Percentiles rank a stretch among this genome's conserved stretches.
These are phyloP conservation scores for Paralichthys olivaceus DNA, from an alignment of 2,113 vertebrate species.

Conservation along the genomic window DNA sequence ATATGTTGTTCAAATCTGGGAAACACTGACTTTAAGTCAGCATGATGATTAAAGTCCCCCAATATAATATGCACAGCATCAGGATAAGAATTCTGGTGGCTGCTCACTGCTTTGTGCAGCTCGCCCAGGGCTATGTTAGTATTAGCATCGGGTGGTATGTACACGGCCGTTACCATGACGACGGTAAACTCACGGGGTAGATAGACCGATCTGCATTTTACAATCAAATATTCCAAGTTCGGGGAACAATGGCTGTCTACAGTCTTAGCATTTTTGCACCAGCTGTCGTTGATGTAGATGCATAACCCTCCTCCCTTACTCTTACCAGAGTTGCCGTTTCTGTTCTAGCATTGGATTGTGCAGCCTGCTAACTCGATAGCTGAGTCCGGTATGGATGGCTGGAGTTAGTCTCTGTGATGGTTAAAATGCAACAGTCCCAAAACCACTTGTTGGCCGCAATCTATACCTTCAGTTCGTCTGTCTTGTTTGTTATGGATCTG, in stretches of 20 bases:
- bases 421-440: not conserved
- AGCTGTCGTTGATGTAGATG: not conserved
- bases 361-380: not conserved
- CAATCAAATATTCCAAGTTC: not conserved
- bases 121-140: too few relatives aligned
- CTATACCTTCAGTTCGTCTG: too few relatives aligned
- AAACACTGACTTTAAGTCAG: not conserved
- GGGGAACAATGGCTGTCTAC: not conserved
- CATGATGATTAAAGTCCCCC: not conserved
- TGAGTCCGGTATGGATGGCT: not conserved
- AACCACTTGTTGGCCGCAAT: too few relatives aligned
- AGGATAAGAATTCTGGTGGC: not conserved
- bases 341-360: not conserved
- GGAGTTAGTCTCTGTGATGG: not conserved
- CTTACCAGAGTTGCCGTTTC: too few relatives aligned
- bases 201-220: constrained; percentile 6
- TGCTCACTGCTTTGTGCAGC: too few relatives aligned
- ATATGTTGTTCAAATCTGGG: not conserved
- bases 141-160: too few relatives aligned
- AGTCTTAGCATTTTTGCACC: not conserved
- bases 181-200: not conserved
- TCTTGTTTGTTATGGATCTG: not conserved
- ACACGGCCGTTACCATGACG: not conserved
- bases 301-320: not conserved
- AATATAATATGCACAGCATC: not conserved